These are phyloP conservation scores for Hydrotaea cyrtoneurina DNA, from an alignment of 2,888 invertebrate species.

Conservation along the genomic window DNA sequence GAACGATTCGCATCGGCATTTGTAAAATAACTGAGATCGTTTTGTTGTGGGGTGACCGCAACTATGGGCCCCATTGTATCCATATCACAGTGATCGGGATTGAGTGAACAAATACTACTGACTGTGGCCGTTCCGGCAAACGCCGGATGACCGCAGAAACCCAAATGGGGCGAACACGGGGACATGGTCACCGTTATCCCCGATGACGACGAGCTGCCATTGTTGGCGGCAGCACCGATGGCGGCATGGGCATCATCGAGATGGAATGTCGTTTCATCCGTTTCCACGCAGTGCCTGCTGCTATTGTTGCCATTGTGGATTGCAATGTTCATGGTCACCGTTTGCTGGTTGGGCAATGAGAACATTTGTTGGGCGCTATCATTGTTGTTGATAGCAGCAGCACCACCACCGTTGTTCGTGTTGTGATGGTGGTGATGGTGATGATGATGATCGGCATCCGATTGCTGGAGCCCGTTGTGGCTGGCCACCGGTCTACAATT, in stretches of 20 bases:
- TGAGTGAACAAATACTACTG: conserved; percentile 69
- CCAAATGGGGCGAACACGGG: conserved; percentile 73
- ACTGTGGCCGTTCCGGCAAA: conserved; percentile 66
- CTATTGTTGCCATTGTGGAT: conserved; percentile 72
- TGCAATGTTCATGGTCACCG: conserved; percentile 78
- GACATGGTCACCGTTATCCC: conserved; percentile 47
- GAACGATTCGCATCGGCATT: conserved; percentile 74
- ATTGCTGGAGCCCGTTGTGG: conserved; percentile 6
- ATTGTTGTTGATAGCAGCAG: background rate
- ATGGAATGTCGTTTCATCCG: conserved; percentile 74
- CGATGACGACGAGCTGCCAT: background rate
- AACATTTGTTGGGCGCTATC: conserved; percentile 52
- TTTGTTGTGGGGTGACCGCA: conserved; percentile 69
- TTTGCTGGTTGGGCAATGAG: conserved; percentile 71
- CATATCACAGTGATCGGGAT: conserved; percentile 70
- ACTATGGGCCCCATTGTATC: conserved; percentile 61
- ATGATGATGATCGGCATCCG: conserved; percentile 22
- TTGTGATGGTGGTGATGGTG: conserved; percentile 16
- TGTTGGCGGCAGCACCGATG: background rate
- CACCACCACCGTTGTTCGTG: background rate
- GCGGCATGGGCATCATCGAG: conserved; percentile 70
- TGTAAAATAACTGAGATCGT: conserved; percentile 75
- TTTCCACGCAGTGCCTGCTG: conserved; percentile 69
- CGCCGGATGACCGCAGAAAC: conserved; percentile 47
- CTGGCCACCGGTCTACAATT: conserved; percentile 37